These are phyloP conservation scores for Eonycteris spelaea DNA, from an alignment of 2,113 vertebrate genomes.

Conservation along the genomic window DNA sequence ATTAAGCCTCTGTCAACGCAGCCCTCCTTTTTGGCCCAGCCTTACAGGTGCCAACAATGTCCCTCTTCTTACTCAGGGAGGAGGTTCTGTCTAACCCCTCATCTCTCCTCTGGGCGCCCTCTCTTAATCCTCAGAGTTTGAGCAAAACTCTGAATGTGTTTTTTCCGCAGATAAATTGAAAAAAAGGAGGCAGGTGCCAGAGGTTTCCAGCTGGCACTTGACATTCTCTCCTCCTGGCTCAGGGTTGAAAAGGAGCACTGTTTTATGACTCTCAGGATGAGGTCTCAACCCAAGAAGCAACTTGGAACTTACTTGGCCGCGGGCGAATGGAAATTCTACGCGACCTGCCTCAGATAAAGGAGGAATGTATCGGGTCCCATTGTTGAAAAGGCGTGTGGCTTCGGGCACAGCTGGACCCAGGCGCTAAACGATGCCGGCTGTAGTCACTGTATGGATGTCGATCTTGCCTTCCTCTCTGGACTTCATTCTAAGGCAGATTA, in stretches of 20 bases:
- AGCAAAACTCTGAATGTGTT: neutral
- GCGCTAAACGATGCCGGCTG: neutral
- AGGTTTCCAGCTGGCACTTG: neutral
- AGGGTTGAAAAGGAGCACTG: neutral
- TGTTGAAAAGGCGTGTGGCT: neutral
- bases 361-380: neutral
- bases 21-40: neutral
- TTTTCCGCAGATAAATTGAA: neutral
- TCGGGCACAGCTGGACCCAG: neutral
- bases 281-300: neutral
- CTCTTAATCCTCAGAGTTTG: neutral
- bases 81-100: neutral
- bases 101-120: neutral
- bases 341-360: neutral
- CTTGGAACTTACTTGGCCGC: neutral
- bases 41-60: neutral
- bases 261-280: neutral
- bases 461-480: neutral
- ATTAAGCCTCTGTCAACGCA: rapidly evolving
- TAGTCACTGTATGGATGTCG: neutral
- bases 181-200: neutral
- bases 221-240: neutral
- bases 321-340: neutral
- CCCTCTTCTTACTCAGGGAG: neutral
- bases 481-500: neutral